These are phyloP conservation scores for Drosophila melanosoma DNA, from an alignment of 2,888 invertebrate genomes.

Conservation along the genomic window DNA sequence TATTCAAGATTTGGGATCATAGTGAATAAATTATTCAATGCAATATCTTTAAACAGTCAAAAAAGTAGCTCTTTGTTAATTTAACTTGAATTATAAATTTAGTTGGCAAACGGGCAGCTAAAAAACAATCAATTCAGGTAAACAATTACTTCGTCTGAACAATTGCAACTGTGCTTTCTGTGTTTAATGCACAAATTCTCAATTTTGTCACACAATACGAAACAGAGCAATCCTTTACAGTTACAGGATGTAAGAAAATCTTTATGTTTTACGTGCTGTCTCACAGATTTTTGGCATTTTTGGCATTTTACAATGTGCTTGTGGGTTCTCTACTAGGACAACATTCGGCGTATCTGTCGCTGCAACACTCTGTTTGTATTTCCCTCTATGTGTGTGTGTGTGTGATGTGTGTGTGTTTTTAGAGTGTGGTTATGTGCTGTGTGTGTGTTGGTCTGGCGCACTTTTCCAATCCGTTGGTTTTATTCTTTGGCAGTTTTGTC, in stretches of 20 bases:
- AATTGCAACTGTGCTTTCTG: no score
- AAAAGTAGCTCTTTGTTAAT: background rate
- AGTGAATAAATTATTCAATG: background rate
- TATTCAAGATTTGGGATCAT: no score
- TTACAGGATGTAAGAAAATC: conserved; percentile 36
- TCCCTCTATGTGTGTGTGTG: conserved; percentile 12
- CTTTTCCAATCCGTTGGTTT: conserved; percentile 91
- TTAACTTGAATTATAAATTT: background rate
- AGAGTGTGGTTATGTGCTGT: conserved; percentile 75
- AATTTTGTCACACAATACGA: background rate
- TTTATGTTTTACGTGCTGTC: conserved; percentile 49
- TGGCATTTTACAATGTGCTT: conserved; percentile 54
- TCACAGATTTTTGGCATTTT: conserved; percentile 52
- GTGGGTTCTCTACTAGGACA: conserved; percentile 37
- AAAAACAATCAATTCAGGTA: background rate
- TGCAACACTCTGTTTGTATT: background rate
- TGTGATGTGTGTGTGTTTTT: conserved; percentile 20
- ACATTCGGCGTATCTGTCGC: conserved; percentile 18
- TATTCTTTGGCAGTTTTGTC: conserved; percentile 92
- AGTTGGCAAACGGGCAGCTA: background rate
- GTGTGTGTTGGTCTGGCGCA: conserved; percentile 88
- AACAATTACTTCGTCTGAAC: background rate
- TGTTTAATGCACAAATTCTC: background rate
- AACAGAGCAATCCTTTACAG: background rate
- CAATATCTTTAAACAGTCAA: background rate